These are phyloP conservation scores for Helicorthomorpha holstii DNA, from an alignment of 1,140 invertebrate species.

Conservation along the genomic window DNA sequence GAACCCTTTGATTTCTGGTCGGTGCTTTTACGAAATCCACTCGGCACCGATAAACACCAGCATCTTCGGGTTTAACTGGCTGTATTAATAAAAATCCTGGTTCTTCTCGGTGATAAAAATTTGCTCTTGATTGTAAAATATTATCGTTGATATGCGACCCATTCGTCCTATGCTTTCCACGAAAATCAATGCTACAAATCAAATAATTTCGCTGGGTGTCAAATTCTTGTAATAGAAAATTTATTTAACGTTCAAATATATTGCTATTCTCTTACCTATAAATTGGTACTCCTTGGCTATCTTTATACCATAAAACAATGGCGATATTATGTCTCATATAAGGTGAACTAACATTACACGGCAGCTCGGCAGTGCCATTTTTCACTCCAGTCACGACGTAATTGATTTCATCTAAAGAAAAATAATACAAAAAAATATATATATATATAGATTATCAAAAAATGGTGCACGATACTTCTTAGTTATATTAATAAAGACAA, in stretches of 20 bases:
- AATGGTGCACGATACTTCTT: too few relatives aligned
- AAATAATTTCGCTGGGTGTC: too few relatives aligned
- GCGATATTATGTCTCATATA: neutral
- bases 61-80: constrained; percentile 57
- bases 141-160: neutral
- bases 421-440: neutral
- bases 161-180: neutral
- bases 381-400: neutral
- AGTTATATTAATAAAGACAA: too few relatives aligned
- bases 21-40: constrained; percentile 80
- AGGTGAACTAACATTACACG: neutral
- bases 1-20: constrained; percentile 73
- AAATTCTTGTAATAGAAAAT: too few relatives aligned
- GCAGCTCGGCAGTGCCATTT: neutral
- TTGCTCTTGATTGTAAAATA: constrained; percentile 33
- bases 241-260: too few relatives aligned
- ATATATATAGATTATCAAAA: too few relatives aligned
- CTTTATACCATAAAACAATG: neutral
- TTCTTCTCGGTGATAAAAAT: constrained; percentile 38
- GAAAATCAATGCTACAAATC: neutral
- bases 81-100: constrained; percentile 61
- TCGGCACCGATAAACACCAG: constrained; percentile 69
- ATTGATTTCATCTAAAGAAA: neutral
- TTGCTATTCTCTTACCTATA: neutral
- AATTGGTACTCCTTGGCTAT: neutral